These are phyloP conservation scores for Varroa destructor DNA, from an alignment of 1,140 invertebrate genomes.

Conservation along the genomic window DNA sequence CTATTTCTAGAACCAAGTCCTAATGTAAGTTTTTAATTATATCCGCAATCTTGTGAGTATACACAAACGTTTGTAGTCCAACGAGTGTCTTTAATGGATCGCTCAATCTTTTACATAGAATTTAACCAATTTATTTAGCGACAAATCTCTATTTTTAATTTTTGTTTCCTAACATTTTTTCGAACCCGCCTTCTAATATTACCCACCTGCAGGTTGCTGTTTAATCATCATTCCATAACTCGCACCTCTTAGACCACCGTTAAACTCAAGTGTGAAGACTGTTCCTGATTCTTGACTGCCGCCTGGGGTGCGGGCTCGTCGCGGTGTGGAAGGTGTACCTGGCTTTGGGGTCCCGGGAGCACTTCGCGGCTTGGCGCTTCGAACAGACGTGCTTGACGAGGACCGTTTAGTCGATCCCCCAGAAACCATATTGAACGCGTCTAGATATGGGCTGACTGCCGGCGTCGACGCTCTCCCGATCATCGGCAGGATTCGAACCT, in stretches of 20 bases:
- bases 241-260: conserved; percentile 6
- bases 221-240: conserved; percentile 15
- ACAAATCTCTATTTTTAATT: no score
- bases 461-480: no score
- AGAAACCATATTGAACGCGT: conserved; percentile 10
- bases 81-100: no score
- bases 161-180: no score
- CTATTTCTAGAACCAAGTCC: no score
- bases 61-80: no score
- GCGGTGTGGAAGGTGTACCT: not conserved
- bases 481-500: no score
- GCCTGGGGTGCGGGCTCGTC: conserved; percentile 5
- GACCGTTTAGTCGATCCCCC: not conserved
- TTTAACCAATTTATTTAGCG: no score
- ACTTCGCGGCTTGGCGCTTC: not conserved
- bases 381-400: conserved; percentile 1
- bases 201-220: conserved; percentile 18
- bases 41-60: no score
- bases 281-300: not conserved
- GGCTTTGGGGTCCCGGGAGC: conserved; percentile 3
- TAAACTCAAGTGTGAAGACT: conserved; percentile 8
- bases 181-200: no score
- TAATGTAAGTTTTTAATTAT: no score
- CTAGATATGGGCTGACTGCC: not conserved
- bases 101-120: no score